Base-by-base conservation (phyloP, 2,888 invertebrate species). In the Bombylius discolor region DNA sequence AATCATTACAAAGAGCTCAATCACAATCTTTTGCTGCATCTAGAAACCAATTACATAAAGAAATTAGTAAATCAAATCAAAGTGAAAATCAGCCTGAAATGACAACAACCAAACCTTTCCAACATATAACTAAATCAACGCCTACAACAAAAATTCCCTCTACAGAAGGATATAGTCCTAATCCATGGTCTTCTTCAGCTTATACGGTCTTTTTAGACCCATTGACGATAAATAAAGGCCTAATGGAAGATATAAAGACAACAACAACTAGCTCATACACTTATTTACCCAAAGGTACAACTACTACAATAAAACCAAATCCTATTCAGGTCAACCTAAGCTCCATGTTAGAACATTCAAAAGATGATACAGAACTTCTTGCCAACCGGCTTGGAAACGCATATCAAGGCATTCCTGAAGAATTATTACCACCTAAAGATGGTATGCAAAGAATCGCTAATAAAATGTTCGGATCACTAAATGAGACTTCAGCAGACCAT, bases 401-500 rank as follows among this genome's bases (percentile, higher is more conserved):
- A 78, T 56, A 64, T 57, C 70, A 71, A 36, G 84, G 81, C 55
- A 70, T 82, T 1, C 81, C 83, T 7, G 64, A 67, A 4, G 71
- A 72, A 14, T 65, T 68, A 4, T 53, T 72, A 4, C 82, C 83
- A n/a, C 81, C 83, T 46, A 79, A 81, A 56, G 80, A 81, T 53
- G 81, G 82, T 4, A 79, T 85, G 50, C 81, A 81, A 47, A 78
- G 81, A 64, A 83, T 83, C 62, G 85, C 89, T 1, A 84, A 87
- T 64, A 81, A 86, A 71, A 82, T 89, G 64, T 84, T 89, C 68
- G 84, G 83, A 1, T 83, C 82, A 23, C 76, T 89, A 59, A 89
- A 89, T 64, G 83, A 84, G 11, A 83, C 86, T 0, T 86, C 87
- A 59, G 81, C 84, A 0, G 78, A 82, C 58, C 85, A 86, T 62